Evolutionary conservation across 1,140 invertebrate genomes (phyloP).

Genomic region (Vanessa tameamea): DNA sequence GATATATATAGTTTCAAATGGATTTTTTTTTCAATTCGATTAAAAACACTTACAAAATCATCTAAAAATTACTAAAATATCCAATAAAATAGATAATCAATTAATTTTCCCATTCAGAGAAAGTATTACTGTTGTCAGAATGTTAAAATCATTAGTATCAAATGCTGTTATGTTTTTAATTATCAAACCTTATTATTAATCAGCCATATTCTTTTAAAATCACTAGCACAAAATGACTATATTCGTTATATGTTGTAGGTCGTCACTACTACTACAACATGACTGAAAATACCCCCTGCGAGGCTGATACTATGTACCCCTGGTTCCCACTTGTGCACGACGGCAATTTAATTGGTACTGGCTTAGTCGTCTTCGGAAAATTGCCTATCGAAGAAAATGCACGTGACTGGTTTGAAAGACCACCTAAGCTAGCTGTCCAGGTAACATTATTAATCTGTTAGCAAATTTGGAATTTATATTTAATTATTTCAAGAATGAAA

Average conservation of each 20-base stretch:
- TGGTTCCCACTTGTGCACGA: constrained; percentile 53
- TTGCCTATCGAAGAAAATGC: constrained; percentile 23
- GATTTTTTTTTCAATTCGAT: too few species aligned
- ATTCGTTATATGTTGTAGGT: constrained; percentile 42
- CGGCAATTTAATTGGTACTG: constrained; percentile 47
- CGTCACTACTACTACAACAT: constrained; percentile 70
- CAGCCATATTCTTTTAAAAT: neutral
- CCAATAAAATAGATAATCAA: too few species aligned
- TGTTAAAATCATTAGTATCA: too few species aligned
- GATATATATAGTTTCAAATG: too few species aligned
- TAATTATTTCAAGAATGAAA: too few species aligned
- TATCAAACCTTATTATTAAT: neutral
- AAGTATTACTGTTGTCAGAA: too few species aligned
- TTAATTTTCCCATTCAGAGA: too few species aligned
- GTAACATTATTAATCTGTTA: constrained; percentile 28
- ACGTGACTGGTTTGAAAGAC: constrained; percentile 56
- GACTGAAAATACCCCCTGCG: constrained; percentile 40
- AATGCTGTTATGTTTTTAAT: too few species aligned
- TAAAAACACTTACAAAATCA: too few species aligned
- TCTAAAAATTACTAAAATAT: too few species aligned
- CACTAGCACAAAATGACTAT: neutral
- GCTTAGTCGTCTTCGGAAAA: constrained; percentile 48
- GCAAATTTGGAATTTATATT: neutral
- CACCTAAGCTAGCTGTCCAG: constrained; percentile 39
- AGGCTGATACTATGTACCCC: constrained; percentile 42